Percentiles rank a stretch among this genome's conserved stretches.
Evolutionary conservation across 2,113 vertebrate species (phyloP).

Genomic region (Solenodon paradoxus): DNA sequence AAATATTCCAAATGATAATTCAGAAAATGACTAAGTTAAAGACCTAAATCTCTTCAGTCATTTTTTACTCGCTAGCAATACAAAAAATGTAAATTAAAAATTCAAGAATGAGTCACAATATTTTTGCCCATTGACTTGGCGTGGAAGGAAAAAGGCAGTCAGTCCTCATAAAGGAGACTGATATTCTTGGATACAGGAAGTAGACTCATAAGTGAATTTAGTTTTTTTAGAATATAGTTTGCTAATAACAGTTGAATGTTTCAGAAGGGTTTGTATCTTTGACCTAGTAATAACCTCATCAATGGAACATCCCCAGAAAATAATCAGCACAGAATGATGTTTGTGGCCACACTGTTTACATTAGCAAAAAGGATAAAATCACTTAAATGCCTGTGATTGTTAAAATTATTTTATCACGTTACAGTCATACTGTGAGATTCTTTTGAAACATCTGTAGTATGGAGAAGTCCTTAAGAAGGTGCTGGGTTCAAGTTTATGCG

Average conservation of each 20-base stretch:
- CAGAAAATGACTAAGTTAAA: background rate
- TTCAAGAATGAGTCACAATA: background rate
- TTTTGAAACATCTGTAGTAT: constrained; percentile 21
- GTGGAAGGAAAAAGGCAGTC: background rate
- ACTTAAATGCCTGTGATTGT: background rate
- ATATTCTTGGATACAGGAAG: background rate
- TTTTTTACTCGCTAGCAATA: background rate
- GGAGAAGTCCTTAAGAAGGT: background rate
- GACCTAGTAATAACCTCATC: background rate
- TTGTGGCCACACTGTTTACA: background rate
- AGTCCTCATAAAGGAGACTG: background rate
- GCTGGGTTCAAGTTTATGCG: background rate
- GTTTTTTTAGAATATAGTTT: constrained; percentile 7
- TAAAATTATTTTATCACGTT: background rate
- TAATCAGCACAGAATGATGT: background rate
- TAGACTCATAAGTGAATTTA: background rate
- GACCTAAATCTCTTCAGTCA: background rate
- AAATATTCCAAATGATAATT: background rate
- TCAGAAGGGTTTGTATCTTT: background rate
- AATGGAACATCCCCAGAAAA: background rate
- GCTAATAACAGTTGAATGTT: background rate
- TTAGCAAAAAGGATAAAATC: background rate
- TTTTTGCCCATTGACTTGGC: constrained; percentile 22
- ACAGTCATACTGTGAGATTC: background rate
- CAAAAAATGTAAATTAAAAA: constrained; percentile 32